Percentiles rank a stretch among this genome's conserved stretches.
Conservation (phyloP, 2,113 vertebrate species). For the Hymenochirus boettgeri region DNA sequence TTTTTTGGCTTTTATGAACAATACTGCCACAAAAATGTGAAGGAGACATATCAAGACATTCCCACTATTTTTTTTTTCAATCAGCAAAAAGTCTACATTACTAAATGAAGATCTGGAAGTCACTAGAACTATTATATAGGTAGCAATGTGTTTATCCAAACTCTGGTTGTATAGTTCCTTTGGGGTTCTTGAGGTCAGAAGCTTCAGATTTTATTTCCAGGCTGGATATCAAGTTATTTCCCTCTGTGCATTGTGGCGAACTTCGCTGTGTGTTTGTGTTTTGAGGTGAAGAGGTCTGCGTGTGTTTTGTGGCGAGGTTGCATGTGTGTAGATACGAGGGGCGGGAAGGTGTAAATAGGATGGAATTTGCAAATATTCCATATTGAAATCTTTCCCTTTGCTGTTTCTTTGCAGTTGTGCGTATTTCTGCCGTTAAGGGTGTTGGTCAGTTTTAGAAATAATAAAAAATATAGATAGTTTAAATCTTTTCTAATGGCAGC, state of each 20-base stretch:
- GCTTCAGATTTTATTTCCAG: slow-evolving; percentile 28
- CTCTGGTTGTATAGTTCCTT: slow-evolving; percentile 24
- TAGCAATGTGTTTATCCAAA: slow-evolving; percentile 34
- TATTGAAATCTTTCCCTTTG: background rate
- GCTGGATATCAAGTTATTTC: slow-evolving; percentile 26
- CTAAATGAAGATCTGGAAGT: slow-evolving; percentile 20
- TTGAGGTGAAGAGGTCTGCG: slow-evolving; percentile 30
- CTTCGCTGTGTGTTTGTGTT: slow-evolving; percentile 38
- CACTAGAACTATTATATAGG: slow-evolving; percentile 24
- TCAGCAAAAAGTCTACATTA: slow-evolving; percentile 19
- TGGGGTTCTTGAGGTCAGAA: slow-evolving; percentile 36
- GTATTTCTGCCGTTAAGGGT: no score
- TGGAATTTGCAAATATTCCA: slow-evolving; percentile 25
- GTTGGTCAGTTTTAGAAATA: no score
- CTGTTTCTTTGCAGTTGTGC: no score
- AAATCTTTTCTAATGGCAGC: no score
- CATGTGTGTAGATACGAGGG: slow-evolving; percentile 25
- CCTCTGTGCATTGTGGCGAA: slow-evolving; percentile 22
- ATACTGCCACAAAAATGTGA: slow-evolving; percentile 32
- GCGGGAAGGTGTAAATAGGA: slow-evolving; percentile 36
- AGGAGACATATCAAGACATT: slow-evolving; percentile 34
- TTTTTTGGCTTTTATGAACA: slow-evolving; percentile 23
- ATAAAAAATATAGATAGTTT: no score
- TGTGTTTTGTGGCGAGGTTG: slow-evolving; percentile 41
- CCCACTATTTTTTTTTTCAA: slow-evolving; percentile 26